Evolutionary conservation across 2,797 vertebrate genomes (phyloP).

Genomic region (Scarus forsteni): DNA sequence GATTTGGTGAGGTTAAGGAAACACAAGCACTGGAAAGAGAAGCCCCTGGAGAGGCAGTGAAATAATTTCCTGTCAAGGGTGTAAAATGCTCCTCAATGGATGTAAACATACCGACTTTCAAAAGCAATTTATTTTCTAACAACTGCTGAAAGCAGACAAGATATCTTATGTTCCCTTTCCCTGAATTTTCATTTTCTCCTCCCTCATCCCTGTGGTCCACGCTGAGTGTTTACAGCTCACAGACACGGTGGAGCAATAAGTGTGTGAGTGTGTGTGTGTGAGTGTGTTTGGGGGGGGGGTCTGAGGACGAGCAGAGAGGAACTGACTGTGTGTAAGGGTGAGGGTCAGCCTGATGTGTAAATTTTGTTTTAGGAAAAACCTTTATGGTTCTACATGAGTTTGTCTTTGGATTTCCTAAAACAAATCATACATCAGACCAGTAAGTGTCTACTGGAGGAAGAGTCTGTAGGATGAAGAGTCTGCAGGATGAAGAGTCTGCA

Average conservation of each 20-base stretch:
- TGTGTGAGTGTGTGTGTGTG: no score
- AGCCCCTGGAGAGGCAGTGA: constrained; percentile 76
- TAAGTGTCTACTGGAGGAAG: no score
- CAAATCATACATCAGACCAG: no score
- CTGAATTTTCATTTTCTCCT: constrained; percentile 78
- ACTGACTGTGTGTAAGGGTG: constrained; percentile 75
- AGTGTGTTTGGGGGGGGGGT: constrained; percentile 40
- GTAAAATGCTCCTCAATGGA: constrained; percentile 81
- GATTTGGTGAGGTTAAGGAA: constrained; percentile 84
- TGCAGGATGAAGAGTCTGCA: no score
- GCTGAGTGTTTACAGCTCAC: constrained; percentile 63
- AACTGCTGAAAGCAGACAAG: constrained; percentile 82
- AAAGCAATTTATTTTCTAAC: constrained; percentile 85
- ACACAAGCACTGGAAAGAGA: constrained; percentile 80
- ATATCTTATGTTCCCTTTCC: constrained; percentile 81
- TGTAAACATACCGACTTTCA: constrained; percentile 84
- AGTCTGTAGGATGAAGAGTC: no score
- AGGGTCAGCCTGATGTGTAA: constrained; percentile 75
- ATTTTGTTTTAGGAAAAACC: constrained; percentile 51
- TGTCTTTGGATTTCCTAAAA: constrained; percentile 32
- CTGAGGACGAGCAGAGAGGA: constrained; percentile 71
- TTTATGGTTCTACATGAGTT: constrained; percentile 58
- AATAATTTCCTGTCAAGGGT: constrained; percentile 83
- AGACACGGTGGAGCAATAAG: no score
- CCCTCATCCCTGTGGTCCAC: constrained; percentile 39